Evolutionary conservation across 1,140 invertebrate genomes (phyloP), one percentile per base, ranked within the genome.

Genomic region (Heliconius melpomene): DNA sequence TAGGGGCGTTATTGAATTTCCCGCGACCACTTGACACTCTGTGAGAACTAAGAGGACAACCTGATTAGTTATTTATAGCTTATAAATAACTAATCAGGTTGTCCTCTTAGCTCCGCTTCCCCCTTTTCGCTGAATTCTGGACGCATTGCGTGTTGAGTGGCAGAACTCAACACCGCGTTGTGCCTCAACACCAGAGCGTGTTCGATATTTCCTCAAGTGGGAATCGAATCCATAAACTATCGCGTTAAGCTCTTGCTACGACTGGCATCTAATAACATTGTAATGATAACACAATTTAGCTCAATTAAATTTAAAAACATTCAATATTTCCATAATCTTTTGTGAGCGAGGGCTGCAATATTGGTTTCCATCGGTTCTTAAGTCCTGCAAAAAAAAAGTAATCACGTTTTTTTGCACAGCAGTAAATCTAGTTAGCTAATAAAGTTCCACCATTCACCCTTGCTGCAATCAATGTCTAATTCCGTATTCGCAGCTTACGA

Each of bases 381-480:
- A 36, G 74, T 77, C 80, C 76, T 54, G n/a, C 74, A 86, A 85
- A 81, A 38, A 88, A 87, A 87, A 87, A 86, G 85, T 86, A 87
- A 85, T 87, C 84, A 84, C 82, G 79, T 84, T 83, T 84, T 88
- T 57, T 88, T 85, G 85, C 85, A 85, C 79, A 81, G 74, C 85
- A 84, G 86, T 89, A 92, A 90, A 89, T 93, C 90, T 91, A 87
- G 74, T 74, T 72, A 83, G 83, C 86, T 90, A 93, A 93, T 94
- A 93, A 91, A 90, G 83, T 90, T 86, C 90, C 89, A 89, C 77
- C 84, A 85, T 88, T 87, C 92, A 90, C 89, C 91, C 91, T 88
- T 90, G 84, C 81, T 84, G 89, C 87, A 90, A 93, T 93, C 90
- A 93, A 88, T 89, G 92, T 94, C 92, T 94, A 91, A 94, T 92